Conservation (phyloP, 2,888 invertebrate genomes). For the Portevinia maculata region DNA sequence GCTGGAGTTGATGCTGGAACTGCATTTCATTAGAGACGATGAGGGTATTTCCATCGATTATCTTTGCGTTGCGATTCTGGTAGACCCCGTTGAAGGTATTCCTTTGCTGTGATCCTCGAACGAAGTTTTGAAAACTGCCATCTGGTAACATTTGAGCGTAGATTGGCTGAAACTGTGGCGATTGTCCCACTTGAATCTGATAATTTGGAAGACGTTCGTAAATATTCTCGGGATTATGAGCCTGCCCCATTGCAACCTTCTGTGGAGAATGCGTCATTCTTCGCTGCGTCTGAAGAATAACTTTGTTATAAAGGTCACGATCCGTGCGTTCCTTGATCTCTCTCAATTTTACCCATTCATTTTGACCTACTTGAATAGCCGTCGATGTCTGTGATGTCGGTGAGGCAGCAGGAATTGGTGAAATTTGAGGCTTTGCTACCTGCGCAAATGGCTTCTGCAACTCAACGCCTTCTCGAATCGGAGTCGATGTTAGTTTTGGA, state of each 20-base stretch:
- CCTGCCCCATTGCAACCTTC: conserved; percentile 10
- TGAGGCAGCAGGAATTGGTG: conserved; percentile 58
- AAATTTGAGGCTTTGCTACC: conserved; percentile 45
- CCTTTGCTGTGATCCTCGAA: conserved; percentile 80
- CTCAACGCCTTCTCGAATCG: conserved; percentile 70
- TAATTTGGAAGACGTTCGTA: conserved; percentile 78
- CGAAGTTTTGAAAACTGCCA: conserved; percentile 75
- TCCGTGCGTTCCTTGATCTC: conserved; percentile 81
- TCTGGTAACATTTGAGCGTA: conserved; percentile 74
- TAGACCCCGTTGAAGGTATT: conserved; percentile 80
- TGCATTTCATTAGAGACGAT: conserved; percentile 62
- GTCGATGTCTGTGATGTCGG: conserved; percentile 32
- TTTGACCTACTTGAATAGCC: conserved; percentile 76
- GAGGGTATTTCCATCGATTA: conserved; percentile 77
- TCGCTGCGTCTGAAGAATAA: conserved; percentile 78
- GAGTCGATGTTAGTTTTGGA: conserved; percentile 78
- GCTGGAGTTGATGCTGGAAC: conserved; percentile 14
- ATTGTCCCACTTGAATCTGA: conserved; percentile 62
- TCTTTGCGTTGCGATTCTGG: conserved; percentile 78
- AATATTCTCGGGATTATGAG: conserved; percentile 77
- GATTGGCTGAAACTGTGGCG: conserved; percentile 65
- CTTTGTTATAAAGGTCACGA: conserved; percentile 79
- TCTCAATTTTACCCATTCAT: conserved; percentile 80
- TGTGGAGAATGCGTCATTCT: background rate
- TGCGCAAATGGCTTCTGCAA: conserved; percentile 42